These are phyloP conservation scores for Gari tellinella DNA, from an alignment of 2,888 invertebrate genomes.

Conservation along the genomic window DNA sequence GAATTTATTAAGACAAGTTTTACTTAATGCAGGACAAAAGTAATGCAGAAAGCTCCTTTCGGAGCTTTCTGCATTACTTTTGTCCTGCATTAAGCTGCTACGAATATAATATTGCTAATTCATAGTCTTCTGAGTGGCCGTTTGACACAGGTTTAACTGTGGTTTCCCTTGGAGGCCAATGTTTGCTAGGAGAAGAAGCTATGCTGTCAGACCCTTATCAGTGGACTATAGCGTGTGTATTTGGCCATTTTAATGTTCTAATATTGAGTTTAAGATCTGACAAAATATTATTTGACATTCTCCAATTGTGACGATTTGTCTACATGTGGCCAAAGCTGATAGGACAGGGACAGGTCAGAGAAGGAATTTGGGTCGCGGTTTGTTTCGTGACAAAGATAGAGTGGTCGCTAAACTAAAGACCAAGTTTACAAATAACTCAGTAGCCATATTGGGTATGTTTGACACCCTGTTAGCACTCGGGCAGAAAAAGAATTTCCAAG, in stretches of 20 bases:
- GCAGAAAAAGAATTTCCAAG: not conserved
- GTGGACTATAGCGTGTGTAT: slow-evolving; percentile 18
- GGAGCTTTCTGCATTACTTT: too few species aligned
- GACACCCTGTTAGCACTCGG: slow-evolving; percentile 4
- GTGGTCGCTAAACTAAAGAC: slow-evolving; percentile 40
- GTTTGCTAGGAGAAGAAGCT: slow-evolving; percentile 27
- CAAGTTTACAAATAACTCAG: slow-evolving; percentile 55
- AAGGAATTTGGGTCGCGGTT: slow-evolving; percentile 49
- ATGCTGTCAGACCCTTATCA: slow-evolving; percentile 23
- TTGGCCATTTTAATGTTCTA: slow-evolving; percentile 21
- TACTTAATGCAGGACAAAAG: too few species aligned
- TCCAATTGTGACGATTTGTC: slow-evolving; percentile 12
- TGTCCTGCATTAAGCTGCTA: too few species aligned
- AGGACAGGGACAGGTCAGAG: slow-evolving; percentile 20
- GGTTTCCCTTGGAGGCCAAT: not conserved
- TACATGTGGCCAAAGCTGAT: slow-evolving; percentile 29
- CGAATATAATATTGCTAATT: too few species aligned
- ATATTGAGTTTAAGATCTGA: slow-evolving; percentile 14
- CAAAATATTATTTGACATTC: slow-evolving; percentile 16
- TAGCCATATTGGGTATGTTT: slow-evolving; percentile 22
- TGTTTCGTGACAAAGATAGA: slow-evolving; percentile 26
- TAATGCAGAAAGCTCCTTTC: too few species aligned
- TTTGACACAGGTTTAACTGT: too few species aligned
- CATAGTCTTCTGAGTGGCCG: too few species aligned
- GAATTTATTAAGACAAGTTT: too few species aligned